Base-by-base conservation (phyloP, 2,113 vertebrate genomes). In the Montifringilla adamsi region DNA sequence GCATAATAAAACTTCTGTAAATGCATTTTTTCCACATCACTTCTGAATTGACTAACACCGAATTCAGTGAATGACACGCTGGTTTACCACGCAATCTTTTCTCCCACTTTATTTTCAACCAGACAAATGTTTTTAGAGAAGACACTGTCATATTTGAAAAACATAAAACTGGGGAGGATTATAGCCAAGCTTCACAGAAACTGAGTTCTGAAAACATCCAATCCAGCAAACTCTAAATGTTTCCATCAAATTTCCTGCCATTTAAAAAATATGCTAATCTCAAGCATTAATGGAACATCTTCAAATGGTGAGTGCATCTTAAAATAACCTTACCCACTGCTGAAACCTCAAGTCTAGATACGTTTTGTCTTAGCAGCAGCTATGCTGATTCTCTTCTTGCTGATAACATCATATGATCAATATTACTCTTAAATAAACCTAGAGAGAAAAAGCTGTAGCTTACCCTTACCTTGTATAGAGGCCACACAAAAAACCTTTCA, bases 271-370 rank as follows among this genome's bases (percentile, higher is more conserved):
- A 75, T 13, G 33, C n/a, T 80, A 52, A 93, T 75, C 35, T 72
- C 70, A 82, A 75, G 15, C 46, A 87, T 84, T 89, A 87, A 87
- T 53, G 26, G 53, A 82, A 84, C n/a, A 56, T 69, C 66, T 87
- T 93, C 77, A 96, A 75, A 85, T 43, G 44, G 52, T 52, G 53
- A 84, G 7, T 64, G 15, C 35, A 79, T 44, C 91, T 93, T 78
- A 87, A 94, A 95, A 94, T 87, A 92, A 87, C 46, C 35, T 77
- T 44, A 56, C 16, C 62, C 89, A 95, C 20, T 72, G 73, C 73
- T 90, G 44, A 88, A 86, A 63, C 19, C 41, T 77, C 69, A 81
- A 74, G 27, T 44, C 12, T 67, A 23, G 11, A 64, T 63, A 41
- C 15, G 44, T 68, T 91, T 82, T 75, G 41, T 60, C 84, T 84